These are phyloP conservation scores for Oxygymnocypris stewartii DNA, from an alignment of 2,113 vertebrate species.

Conservation along the genomic window DNA sequence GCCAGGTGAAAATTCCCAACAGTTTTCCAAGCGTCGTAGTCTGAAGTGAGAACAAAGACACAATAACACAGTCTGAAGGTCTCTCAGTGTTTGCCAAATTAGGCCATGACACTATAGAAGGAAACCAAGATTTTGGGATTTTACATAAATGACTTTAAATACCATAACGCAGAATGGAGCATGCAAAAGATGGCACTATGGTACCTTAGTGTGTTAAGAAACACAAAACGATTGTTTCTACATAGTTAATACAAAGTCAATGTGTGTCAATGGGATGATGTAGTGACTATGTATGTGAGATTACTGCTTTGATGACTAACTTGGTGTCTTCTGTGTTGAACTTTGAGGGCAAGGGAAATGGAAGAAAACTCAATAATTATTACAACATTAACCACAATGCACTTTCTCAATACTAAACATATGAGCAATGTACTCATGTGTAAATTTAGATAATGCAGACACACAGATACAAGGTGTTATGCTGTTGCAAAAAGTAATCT, in stretches of 20 bases:
- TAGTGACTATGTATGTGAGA: slow-evolving; percentile 1
- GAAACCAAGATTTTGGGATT: not conserved
- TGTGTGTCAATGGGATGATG: not conserved
- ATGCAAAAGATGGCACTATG: not conserved
- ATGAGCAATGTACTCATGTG: not conserved
- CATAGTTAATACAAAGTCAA: not conserved
- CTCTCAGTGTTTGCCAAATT: not conserved
- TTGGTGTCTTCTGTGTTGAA: not conserved
- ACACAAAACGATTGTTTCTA: not conserved
- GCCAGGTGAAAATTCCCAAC: not conserved
- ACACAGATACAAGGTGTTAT: not conserved
- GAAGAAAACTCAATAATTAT: not conserved
- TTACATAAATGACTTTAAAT: not conserved
- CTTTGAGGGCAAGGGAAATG: not conserved
- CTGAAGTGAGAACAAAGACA: not conserved
- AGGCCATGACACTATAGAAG: not conserved
- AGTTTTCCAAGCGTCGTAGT: not conserved
- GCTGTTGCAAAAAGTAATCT: not conserved
- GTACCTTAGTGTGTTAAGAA: not conserved
- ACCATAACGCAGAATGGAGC: not conserved
- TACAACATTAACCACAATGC: not conserved
- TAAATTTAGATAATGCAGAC: not conserved
- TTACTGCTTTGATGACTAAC: slow-evolving; percentile 9
- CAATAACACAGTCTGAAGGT: not conserved
- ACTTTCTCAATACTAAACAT: not conserved